Percentiles rank a stretch among this genome's conserved stretches.
phyloP scores from a whole-genome alignment of 2,797 vertebrate species.

The Coilia nasus region DNA sequence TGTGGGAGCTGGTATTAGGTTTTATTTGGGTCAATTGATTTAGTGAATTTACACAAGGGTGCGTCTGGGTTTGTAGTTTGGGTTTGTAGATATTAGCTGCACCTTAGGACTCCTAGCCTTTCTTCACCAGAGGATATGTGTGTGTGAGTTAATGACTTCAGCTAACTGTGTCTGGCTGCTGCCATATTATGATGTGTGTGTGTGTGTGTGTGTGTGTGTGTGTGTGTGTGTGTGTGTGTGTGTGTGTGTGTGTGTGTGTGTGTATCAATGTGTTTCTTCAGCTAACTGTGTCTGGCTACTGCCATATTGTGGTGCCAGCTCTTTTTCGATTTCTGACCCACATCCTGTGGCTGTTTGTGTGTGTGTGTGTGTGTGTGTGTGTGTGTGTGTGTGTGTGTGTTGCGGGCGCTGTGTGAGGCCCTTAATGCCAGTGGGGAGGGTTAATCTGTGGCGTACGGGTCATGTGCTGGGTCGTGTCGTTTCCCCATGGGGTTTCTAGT shows the following conservation, averaged over 20 bases:
- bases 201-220: not conserved
- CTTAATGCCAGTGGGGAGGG: slow-evolving; percentile 23
- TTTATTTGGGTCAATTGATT: no score
- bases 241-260: not conserved
- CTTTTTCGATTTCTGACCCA: no score
- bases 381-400: not conserved
- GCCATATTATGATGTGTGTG: not conserved
- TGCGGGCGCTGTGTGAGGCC: slow-evolving; percentile 19
- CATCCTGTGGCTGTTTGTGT: not conserved
- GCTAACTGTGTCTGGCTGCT: not conserved
- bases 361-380: not conserved
- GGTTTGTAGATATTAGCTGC: no score
- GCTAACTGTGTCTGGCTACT: no score
- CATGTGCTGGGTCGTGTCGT: slow-evolving; percentile 44
- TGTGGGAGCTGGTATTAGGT: no score
- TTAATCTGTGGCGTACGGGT: slow-evolving; percentile 41
- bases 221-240: not conserved
- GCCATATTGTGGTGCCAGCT: no score
- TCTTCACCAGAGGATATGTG: no score
- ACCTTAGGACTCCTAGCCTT: no score
- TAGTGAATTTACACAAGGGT: no score
- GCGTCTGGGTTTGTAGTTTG: no score
- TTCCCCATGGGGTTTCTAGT: slow-evolving; percentile 47
- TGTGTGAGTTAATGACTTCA: not conserved
- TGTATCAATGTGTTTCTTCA: no score